A percentile compares a stretch with the other conserved stretches of the same genome.
These are phyloP conservation scores for Leptocoma aspasia DNA, from an alignment of 2,113 vertebrate genomes.

Conservation along the genomic window DNA sequence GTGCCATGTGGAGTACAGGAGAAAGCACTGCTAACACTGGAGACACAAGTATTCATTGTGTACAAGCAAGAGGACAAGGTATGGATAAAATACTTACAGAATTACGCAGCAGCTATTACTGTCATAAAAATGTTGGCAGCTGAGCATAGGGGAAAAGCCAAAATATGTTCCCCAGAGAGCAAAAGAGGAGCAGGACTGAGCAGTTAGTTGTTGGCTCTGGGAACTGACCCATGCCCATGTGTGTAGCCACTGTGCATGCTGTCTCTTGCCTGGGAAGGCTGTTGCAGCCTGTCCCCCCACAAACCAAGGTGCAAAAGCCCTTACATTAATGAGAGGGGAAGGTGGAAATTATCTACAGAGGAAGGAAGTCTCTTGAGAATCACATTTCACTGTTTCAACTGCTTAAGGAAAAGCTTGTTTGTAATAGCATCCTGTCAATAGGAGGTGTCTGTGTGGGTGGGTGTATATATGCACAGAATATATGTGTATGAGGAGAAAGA, in stretches of 20 bases:
- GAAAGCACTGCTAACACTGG: not conserved
- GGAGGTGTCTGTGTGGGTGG: not conserved
- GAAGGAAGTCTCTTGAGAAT: not conserved
- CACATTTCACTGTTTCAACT: not conserved
- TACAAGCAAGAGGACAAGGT: not conserved
- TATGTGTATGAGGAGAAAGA: not conserved
- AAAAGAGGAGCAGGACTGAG: not conserved
- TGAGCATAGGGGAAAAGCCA: not conserved
- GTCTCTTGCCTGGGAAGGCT: not conserved
- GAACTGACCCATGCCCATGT: not conserved
- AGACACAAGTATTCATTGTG: not conserved
- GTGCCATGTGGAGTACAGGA: not conserved
- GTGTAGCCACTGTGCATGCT: not conserved
- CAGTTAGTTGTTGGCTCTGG: not conserved
- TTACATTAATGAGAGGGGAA: not conserved
- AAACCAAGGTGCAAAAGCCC: not conserved
- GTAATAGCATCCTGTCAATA: not conserved
- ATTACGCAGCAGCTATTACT: not conserved
- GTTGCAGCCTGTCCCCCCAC: not conserved
- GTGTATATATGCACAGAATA: not conserved
- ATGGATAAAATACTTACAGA: not conserved
- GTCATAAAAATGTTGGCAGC: not conserved
- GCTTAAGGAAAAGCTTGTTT: not conserved
- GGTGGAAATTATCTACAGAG: not conserved
- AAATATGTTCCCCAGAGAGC: not conserved